These are phyloP conservation scores for Lagopus muta DNA, from an alignment of 2,113 vertebrate genomes.

Conservation along the genomic window DNA sequence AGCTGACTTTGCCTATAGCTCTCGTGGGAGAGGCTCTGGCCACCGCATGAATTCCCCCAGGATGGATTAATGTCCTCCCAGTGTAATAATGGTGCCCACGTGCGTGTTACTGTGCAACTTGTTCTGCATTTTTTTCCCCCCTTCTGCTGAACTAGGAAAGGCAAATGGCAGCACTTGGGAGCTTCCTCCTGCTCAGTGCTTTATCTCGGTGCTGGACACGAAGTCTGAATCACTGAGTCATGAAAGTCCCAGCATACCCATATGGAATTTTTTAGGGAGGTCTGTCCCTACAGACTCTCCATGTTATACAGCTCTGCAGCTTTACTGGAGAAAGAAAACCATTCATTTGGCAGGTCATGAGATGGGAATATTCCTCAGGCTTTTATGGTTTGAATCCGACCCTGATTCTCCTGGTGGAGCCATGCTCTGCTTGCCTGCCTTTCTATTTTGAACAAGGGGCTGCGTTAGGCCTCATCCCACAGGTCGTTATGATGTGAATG, in stretches of 20 bases:
- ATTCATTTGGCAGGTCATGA: neutral
- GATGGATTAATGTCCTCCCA: neutral
- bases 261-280: neutral
- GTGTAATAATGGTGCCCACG: neutral
- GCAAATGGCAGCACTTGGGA: neutral
- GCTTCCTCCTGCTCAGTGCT: neutral
- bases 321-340: neutral
- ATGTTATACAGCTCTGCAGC: neutral
- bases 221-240: neutral
- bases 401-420: neutral
- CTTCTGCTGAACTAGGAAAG: neutral
- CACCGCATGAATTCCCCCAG: neutral
- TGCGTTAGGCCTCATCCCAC: neutral
- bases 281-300: too few relatives aligned
- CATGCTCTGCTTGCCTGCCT: neutral
- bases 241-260: neutral
- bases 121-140: too few relatives aligned
- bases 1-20: neutral
- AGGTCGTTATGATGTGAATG: neutral
- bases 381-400: neutral
- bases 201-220: neutral
- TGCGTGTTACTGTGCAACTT: neutral
- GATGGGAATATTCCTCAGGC: fast-evolving
- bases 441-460: neutral
- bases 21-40: neutral